Evolutionary conservation across 2,113 vertebrate genomes (phyloP), one percentile per base, ranked within the genome.

Genomic region (Xiphias gladius): DNA sequence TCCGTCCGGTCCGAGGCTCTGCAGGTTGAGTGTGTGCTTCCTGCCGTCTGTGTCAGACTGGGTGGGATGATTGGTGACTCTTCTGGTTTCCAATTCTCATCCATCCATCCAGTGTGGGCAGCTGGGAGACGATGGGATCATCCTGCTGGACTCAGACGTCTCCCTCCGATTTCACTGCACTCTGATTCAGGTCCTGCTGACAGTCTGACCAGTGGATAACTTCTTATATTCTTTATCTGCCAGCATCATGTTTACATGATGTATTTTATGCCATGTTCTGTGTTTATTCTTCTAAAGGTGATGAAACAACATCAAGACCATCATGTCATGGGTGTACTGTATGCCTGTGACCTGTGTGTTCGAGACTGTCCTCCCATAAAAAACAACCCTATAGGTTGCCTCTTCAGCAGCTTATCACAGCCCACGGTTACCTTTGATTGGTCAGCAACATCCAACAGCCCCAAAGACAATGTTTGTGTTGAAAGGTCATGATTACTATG

Each of bases 41-140:
- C 90, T 90, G 89, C 39, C 11, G 19, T 24, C 64, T 77, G 58
- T 61, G 59, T 75, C 43, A 46, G 22, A 59, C 52, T 28, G 52
- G 54, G 82, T 83, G 81, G 69, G 76, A 82, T 69, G 84, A 83
- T 41, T 41, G 28, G 74, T 32, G 71, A 79, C 72, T 75, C 17
- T 83, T 75, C 73, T 73, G 73, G 72, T 83, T 78, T 85, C 72
- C 52, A 83, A 32, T 79, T 86, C 76, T 82, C 63, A 69, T 65
- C 77, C 82, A 62, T 81, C 61, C 24, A 16, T 57, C 43, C 48
- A 58, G 64, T 10, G 12, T 16, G 43, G 72, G 28, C 92, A 93
- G 91, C 93, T 94, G 93, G 87, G 83, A 91, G 71, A 89, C 62
- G 88, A 91, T 89, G 82, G 86, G 65, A 73, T 88, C 86, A 46